Conservation (phyloP, 1,140 invertebrate species). For the Neodiprion lecontei region DNA sequence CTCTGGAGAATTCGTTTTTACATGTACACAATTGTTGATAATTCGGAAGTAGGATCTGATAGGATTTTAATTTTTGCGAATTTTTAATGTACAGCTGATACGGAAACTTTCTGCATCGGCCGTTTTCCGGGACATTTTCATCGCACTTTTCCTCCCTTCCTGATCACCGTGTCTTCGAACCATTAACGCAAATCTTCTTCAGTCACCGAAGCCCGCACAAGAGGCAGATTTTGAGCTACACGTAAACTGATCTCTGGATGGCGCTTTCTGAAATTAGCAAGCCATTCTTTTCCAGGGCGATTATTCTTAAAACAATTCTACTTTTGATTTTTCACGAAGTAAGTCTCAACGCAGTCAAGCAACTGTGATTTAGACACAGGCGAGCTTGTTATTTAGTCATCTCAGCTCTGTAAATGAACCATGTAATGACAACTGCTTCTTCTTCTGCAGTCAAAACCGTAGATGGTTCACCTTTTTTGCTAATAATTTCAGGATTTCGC, state of each 20-base stretch:
- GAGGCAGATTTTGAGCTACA: slow-evolving; percentile 23
- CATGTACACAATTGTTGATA: no score
- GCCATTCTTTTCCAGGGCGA: slow-evolving; percentile 36
- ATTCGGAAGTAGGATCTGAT: no score
- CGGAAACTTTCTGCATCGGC: no score
- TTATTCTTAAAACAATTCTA: slow-evolving; percentile 36
- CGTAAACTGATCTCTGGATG: slow-evolving; percentile 24
- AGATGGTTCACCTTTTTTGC: slow-evolving; percentile 36
- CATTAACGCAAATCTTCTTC: slow-evolving; percentile 27
- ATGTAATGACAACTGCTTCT: slow-evolving; percentile 44
- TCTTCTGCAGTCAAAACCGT: slow-evolving; percentile 37
- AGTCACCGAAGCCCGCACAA: slow-evolving; percentile 21
- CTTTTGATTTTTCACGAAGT: slow-evolving; percentile 38
- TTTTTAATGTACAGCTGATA: no score
- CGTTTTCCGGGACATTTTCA: no score
- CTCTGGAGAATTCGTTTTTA: no score
- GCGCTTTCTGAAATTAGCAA: slow-evolving; percentile 17
- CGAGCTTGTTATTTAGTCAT: slow-evolving; percentile 29
- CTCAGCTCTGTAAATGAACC: slow-evolving; percentile 42
- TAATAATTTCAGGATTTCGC: no score
- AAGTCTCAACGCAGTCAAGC: slow-evolving; percentile 45
- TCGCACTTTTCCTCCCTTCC: no score
- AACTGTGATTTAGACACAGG: slow-evolving; percentile 45
- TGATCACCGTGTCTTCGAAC: slow-evolving; percentile 15
- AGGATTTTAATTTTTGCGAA: no score